Evolutionary conservation across 2,113 vertebrate genomes (phyloP).

Genomic region (Oophaga pumilio): DNA sequence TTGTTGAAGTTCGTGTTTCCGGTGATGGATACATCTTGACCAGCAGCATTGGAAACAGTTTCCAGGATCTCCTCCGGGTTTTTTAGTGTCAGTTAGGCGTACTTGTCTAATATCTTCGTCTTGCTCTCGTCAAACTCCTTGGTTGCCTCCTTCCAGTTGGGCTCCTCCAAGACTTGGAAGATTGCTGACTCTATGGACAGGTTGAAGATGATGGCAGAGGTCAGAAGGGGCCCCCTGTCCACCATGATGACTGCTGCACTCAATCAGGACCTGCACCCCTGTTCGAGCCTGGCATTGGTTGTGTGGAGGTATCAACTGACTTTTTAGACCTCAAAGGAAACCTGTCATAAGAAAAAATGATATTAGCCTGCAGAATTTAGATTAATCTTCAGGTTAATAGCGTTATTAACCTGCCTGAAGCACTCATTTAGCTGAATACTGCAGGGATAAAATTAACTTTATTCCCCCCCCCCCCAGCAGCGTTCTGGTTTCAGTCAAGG

Average conservation of each 20-base stretch:
- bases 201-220: slow-evolving; percentile 98
- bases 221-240: slow-evolving; percentile 93
- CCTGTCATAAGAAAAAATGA: too few relatives aligned
- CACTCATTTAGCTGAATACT: too few relatives aligned
- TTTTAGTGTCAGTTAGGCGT: slow-evolving; percentile 82
- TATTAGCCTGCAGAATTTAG: too few relatives aligned
- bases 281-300: neutral
- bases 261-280: neutral
- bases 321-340: too few relatives aligned
- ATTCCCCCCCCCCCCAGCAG: too few relatives aligned
- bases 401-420: too few relatives aligned
- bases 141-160: slow-evolving; percentile 85
- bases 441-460: too few relatives aligned
- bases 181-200: slow-evolving; percentile 97
- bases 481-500: too few relatives aligned
- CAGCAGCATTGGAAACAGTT: slow-evolving; percentile 89
- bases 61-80: slow-evolving; percentile 88
- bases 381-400: too few relatives aligned
- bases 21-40: slow-evolving; percentile 91
- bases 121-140: slow-evolving; percentile 76
- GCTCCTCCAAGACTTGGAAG: slow-evolving; percentile 95
- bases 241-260: slow-evolving; percentile 78
- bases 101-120: slow-evolving; percentile 79
- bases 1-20: slow-evolving; percentile 94
- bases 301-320: neutral